Evolutionary conservation across 2,113 vertebrate genomes (phyloP).

Genomic region (Triplophysa siluroides): DNA sequence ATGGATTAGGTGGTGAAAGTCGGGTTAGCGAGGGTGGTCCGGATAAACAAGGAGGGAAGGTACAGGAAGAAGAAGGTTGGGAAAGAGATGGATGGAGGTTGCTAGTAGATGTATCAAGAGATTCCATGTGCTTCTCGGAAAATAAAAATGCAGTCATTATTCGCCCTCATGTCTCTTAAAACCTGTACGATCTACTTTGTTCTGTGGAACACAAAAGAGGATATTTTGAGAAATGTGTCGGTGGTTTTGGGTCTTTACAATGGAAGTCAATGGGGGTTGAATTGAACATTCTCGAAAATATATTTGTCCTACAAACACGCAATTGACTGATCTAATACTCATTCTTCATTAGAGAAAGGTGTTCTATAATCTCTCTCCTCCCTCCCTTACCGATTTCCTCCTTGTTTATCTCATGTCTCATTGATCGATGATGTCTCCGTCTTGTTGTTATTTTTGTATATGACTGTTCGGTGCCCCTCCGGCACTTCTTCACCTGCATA

Average conservation of each 20-base stretch:
- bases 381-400: not conserved
- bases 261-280: too few relatives aligned
- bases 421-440: not conserved
- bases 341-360: conserved; percentile 1
- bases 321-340: conserved; percentile 43
- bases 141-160: not conserved
- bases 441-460: conserved; percentile 22
- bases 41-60: not conserved
- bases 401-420: conserved; percentile 6
- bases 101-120: not conserved
- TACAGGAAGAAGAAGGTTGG: not conserved
- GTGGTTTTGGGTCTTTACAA: too few relatives aligned
- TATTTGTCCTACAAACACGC: conserved; percentile 50
- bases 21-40: not conserved
- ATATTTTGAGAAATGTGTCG: too few relatives aligned
- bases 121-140: too few relatives aligned
- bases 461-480: conserved; percentile 7
- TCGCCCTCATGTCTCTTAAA: too few relatives aligned
- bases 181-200: too few relatives aligned
- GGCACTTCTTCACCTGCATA: conserved; percentile 14
- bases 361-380: not conserved
- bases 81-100: not conserved
- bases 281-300: not conserved
- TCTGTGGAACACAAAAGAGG: too few relatives aligned
- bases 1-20: not conserved